Evolutionary conservation across 2,888 invertebrate species (phyloP).

Genomic region (Nomada goodeniana): DNA sequence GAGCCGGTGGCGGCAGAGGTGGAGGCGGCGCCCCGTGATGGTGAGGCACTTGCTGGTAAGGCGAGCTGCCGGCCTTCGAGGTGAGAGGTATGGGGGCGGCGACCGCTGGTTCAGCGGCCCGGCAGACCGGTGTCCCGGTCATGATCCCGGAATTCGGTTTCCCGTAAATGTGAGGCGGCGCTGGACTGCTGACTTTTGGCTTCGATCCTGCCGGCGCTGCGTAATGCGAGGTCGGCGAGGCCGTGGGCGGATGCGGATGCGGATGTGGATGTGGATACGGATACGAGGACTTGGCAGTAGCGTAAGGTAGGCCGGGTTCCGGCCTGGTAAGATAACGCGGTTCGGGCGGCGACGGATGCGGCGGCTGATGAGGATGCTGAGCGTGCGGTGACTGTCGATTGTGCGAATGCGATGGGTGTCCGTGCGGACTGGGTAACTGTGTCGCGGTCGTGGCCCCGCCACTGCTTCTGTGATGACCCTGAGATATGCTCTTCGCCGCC

Average conservation of each 20-base stretch:
- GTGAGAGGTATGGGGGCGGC: constrained; percentile 86
- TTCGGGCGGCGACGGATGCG: constrained; percentile 82
- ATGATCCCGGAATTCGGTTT: constrained; percentile 87
- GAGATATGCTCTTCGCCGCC: constrained; percentile 78
- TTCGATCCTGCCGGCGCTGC: constrained; percentile 85
- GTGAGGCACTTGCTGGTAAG: constrained; percentile 86
- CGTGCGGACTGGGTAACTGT: constrained; percentile 85
- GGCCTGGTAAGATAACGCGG: constrained; percentile 81
- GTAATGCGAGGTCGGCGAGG: constrained; percentile 85
- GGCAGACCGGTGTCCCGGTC: constrained; percentile 86
- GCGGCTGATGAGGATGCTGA: constrained; percentile 78
- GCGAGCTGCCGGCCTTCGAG: constrained; percentile 85
- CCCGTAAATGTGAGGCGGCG: constrained; percentile 91
- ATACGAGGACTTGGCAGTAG: constrained; percentile 82
- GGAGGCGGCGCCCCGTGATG: constrained; percentile 85
- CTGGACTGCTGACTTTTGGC: constrained; percentile 89
- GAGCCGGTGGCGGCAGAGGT: constrained; percentile 84
- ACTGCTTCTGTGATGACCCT: constrained; percentile 80
- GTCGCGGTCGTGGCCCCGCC: constrained; percentile 67
- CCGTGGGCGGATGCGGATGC: constrained; percentile 84
- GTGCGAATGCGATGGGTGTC: constrained; percentile 83
- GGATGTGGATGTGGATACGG: constrained; percentile 73
- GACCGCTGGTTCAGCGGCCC: constrained; percentile 81
- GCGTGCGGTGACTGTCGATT: constrained; percentile 83
- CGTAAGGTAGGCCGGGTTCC: constrained; percentile 80